Evolutionary conservation across 2,888 invertebrate genomes (phyloP), one percentile per base, ranked within the genome.

Genomic region (Andrena trimmerana): DNA sequence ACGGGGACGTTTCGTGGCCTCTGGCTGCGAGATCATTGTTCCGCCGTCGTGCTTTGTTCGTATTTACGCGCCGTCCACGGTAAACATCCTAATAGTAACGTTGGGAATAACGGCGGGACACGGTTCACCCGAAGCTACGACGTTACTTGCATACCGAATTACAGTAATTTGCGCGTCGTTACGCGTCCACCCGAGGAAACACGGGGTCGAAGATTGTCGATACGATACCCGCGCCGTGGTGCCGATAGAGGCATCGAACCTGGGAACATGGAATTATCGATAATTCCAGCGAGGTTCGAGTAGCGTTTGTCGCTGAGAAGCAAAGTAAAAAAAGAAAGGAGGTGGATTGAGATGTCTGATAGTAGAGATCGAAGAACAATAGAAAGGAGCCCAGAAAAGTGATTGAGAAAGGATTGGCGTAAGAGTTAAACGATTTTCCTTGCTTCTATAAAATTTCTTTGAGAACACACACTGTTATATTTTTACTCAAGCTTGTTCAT

Each of bases 21-120:
- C 60, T 50, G 78, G 78, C 63, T 63, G 62, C 73, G 31, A 75
- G 78, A 70, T 86, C 86, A 86, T 89, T 88, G 88, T 86, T 86
- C 79, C 62, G 67, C 59, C 75, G 69, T 65, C 36, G 67, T 57
- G 27, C 65, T 70, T 86, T 69, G 60, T 59, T 80, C 85, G 50
- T 73, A 70, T 80, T 80, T 74, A 81, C 84, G 81, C 75, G 70
- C 79, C 62, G 66, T 68, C 50, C 78, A 7, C 29, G 63, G 71
- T 79, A 85, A 84, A 85, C 71, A 81, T 71, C 71, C 33, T 66
- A 77, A 73, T 70, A 29, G 48, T 29, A 54, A 60, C 68, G 69
- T 78, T 33, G 65, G 50, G 63, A 60, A 75, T 59, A 62, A 74
- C n/a, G 36, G 52, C 66, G 59, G 42, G 59, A 27, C 66, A 33